A percentile compares a stretch with the other conserved stretches of the same genome.
These are phyloP conservation scores for Scytalopus superciliaris DNA, from an alignment of 2,113 vertebrate species.

Conservation along the genomic window DNA sequence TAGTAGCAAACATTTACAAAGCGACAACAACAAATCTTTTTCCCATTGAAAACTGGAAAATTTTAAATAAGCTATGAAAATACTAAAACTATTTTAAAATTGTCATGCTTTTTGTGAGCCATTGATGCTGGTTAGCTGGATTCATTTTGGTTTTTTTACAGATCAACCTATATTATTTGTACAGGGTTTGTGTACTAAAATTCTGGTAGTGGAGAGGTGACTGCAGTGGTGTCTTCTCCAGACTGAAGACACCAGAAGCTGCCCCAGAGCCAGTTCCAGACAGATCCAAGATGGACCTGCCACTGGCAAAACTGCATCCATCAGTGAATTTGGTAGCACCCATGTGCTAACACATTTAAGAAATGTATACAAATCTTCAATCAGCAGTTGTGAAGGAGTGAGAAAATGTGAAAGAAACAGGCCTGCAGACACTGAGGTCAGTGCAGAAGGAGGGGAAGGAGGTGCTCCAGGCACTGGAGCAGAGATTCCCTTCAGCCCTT, in stretches of 20 bases:
- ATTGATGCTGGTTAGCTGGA: neutral
- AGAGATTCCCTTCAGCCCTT: neutral
- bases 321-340: neutral
- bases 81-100: neutral
- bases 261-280: neutral
- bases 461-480: too few relatives aligned
- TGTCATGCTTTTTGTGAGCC: neutral
- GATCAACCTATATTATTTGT: neutral
- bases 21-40: neutral
- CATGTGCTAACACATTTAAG: neutral
- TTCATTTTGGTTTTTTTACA: neutral
- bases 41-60: neutral
- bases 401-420: neutral
- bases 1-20: neutral
- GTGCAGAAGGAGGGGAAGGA: neutral
- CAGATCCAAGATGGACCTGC: neutral
- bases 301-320: neutral
- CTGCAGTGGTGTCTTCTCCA: neutral
- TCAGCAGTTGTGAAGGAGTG: neutral
- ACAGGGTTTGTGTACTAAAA: neutral
- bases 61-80: neutral
- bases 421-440: neutral
- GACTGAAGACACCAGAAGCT: neutral
- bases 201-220: neutral
- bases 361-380: neutral